Base-by-base conservation (phyloP, 2,113 vertebrate genomes). In the Polyodon spathula region DNA sequence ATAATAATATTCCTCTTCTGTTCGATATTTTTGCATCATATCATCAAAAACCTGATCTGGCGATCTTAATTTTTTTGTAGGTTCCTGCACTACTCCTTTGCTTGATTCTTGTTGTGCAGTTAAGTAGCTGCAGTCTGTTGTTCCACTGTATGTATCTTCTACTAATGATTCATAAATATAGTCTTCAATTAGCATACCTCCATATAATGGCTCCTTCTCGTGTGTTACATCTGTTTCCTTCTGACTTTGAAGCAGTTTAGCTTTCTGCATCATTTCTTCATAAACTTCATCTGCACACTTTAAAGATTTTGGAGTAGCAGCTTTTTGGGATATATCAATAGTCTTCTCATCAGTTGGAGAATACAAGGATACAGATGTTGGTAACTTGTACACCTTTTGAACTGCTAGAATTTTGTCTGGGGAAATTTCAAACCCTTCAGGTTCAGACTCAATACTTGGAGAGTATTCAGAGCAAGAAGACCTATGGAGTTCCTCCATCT, bases 111-210 rank as follows among this genome's bases (percentile, higher is more conserved):
- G 86, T 61, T 82, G 78, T 63, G 71, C 70, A 58, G 66, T 59
- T 62, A 84, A 60, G 63, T 84, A 66, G 66, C n/a, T 80, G 12
- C 74, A 52, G 38, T 87, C 76, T 39, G 76, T 75, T 6, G 75
- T 70, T 65, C 85, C 86, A 76, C 74, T 80, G 69, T 88, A 88
- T 8, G 85, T 79, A 44, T 93, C 92, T 65, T 93, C 93, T 60
- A 98, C 85, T 72, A 98, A 84, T 52, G 94, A 94, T 65, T 97
- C 94, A 66, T 98, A 98, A 75, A 95, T 93, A 77, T 97, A 98
- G 81, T 98, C 95, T 61, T 98, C 94, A 79, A 97, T 97, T 72
- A 93, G 44, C 94, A 98, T 94, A 55, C 95, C 95, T 40, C 91
- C 94, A 73, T 95, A 97, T 15, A 98, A 85, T n/a, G 93, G 88